Evolutionary conservation across 2,113 vertebrate genomes (phyloP).

Genomic region (Leiothrix lutea): DNA sequence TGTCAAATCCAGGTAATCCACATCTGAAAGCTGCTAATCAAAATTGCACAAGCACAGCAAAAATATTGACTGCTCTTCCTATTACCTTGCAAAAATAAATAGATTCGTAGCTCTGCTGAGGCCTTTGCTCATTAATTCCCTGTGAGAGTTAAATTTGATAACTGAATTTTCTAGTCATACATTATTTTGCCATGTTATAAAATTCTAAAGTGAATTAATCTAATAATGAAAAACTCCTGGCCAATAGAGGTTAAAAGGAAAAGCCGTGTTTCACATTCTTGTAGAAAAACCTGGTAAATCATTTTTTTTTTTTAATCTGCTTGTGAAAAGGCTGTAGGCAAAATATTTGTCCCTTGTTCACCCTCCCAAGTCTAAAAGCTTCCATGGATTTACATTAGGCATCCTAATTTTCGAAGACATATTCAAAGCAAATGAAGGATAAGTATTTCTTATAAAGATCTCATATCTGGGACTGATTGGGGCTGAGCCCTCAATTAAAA

Average conservation of each 20-base stretch:
- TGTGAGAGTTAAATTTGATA: neutral
- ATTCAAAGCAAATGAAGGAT: neutral
- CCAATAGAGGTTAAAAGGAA: neutral
- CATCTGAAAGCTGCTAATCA: conserved; percentile 7
- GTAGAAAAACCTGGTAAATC: neutral
- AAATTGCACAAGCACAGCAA: neutral
- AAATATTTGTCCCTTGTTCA: neutral
- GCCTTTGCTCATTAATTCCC: conserved; percentile 4
- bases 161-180: neutral
- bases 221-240: neutral
- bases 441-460: neutral
- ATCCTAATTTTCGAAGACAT: neutral
- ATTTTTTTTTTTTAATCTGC: neutral
- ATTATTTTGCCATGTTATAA: conserved; percentile 6
- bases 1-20: neutral
- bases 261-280: neutral
- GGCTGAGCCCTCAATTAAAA: neutral
- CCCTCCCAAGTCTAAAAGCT: neutral
- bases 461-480: neutral
- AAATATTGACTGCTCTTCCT: neutral
- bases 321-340: neutral
- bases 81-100: neutral
- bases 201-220: neutral
- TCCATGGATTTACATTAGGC: neutral
- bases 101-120: neutral